phyloP scores from a whole-genome alignment of 30 jellyfish, hydroid and myxozoan genomes.

The Pelagia noctiluca region DNA sequence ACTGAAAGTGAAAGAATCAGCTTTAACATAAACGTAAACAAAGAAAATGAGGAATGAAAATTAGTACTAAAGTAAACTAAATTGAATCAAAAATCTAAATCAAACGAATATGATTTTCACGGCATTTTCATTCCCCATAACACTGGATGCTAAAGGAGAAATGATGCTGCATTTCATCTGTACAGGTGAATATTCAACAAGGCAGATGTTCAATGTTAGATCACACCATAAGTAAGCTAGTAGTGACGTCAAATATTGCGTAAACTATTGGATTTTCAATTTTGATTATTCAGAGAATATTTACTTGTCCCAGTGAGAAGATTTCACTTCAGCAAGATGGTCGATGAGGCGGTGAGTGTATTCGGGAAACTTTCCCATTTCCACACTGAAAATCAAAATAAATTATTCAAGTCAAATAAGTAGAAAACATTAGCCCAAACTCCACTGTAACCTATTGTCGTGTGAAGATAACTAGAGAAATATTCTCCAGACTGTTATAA shows the following conservation, averaged over 20 bases:
- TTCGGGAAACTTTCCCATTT: conserved; percentile 73
- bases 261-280: too few species aligned
- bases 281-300: not conserved
- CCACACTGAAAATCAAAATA: conserved; percentile 51
- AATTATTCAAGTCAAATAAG: not conserved
- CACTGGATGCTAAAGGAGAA: too few species aligned
- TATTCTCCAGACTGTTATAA: too few species aligned
- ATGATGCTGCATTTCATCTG: too few species aligned
- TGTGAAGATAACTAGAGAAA: too few species aligned
- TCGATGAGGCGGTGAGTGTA: conserved; percentile 72
- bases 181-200: too few species aligned
- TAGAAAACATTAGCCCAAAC: not conserved
- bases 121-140: too few species aligned
- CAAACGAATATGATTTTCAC: too few species aligned
- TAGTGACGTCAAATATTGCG: too few species aligned
- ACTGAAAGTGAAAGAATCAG: conserved; percentile 29
- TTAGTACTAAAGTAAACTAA: not conserved
- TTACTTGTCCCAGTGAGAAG: conserved; percentile 93
- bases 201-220: too few species aligned
- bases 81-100: not conserved
- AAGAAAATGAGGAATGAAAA: not conserved
- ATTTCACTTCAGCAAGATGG: conserved; percentile 69
- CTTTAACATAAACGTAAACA: not conserved
- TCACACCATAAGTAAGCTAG: too few species aligned
- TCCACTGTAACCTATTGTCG: not conserved